A percentile compares a stretch with the other conserved stretches of the same genome.
phyloP scores from a whole-genome alignment of 2,113 vertebrate genomes.

The Crotalus tigris region DNA sequence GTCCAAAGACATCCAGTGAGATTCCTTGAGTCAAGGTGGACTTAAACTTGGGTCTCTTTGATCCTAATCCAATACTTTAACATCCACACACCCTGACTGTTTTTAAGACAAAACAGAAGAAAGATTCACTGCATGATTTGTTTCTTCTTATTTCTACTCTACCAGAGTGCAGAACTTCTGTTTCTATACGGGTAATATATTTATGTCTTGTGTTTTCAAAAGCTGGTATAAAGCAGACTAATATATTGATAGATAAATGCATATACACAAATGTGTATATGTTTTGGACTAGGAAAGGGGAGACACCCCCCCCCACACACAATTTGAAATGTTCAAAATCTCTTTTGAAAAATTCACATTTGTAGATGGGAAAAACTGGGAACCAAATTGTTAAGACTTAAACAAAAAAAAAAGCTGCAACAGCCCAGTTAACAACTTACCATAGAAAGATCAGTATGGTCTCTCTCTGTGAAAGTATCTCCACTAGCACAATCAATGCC shows the following conservation, averaged over 20 bases:
- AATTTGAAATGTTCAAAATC: neutral
- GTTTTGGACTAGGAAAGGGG: neutral
- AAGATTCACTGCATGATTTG: neutral
- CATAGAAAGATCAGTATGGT: slow-evolving; percentile 83
- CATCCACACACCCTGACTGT: neutral
- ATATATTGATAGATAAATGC: neutral
- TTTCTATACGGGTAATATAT: neutral
- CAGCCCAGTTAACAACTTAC: slow-evolving; percentile 61
- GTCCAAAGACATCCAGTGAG: neutral
- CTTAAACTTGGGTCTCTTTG: neutral
- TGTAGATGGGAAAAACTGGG: neutral
- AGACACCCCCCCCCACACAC: neutral
- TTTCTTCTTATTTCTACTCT: neutral
- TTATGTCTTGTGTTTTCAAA: neutral
- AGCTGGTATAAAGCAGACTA: neutral
- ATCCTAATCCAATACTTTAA: neutral
- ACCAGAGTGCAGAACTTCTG: neutral
- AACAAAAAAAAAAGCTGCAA: neutral
- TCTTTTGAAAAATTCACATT: neutral
- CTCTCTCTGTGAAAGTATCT: slow-evolving; percentile 88
- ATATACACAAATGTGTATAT: neutral
- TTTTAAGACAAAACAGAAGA: neutral
- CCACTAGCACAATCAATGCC: slow-evolving; percentile 96
- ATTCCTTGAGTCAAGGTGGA: neutral
- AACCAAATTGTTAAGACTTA: accelerated